phyloP scores from a whole-genome alignment of 92 coral and sea anemone genomes.

The Epizoanthus ramosus region DNA sequence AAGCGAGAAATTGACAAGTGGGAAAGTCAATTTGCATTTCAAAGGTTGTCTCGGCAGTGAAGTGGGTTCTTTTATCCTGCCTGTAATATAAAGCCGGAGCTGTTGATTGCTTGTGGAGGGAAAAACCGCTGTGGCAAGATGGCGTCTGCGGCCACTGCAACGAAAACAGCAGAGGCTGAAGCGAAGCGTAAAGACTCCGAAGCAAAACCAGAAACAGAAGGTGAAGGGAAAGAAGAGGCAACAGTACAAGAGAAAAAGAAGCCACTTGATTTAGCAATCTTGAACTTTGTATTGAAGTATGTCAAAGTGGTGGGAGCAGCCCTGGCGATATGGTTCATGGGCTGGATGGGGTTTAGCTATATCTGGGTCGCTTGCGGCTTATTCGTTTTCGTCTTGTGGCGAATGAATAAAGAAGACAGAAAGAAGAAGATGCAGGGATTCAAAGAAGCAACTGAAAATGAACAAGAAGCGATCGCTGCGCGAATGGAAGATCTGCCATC shows the following conservation, averaged over 20 bases:
- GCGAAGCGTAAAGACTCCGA: background rate
- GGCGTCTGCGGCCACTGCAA: constrained; percentile 15
- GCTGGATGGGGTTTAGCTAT: constrained; percentile 91
- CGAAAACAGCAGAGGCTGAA: background rate
- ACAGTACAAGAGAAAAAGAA: constrained; percentile 52
- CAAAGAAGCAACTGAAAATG: constrained; percentile 68
- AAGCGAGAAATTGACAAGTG: constrained; percentile 25
- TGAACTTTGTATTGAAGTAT: constrained; percentile 86
- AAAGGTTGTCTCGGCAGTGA: background rate
- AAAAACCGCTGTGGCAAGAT: constrained; percentile 23
- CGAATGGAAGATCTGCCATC: constrained; percentile 94
- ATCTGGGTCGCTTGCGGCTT: constrained; percentile 88
- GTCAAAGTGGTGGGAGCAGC: constrained; percentile 93
- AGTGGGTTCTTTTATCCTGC: constrained; percentile 1
- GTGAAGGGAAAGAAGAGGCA: constrained; percentile 61
- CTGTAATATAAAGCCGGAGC: background rate
- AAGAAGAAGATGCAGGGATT: constrained; percentile 69
- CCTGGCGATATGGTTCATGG: constrained; percentile 91
- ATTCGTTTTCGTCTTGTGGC: constrained; percentile 81
- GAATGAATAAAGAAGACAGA: constrained; percentile 82
- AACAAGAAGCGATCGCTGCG: constrained; percentile 75
- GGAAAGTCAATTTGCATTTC: constrained; percentile 21
- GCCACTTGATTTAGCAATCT: constrained; percentile 70
- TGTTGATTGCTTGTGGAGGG: constrained; percentile 4
- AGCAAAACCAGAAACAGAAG: constrained; percentile 26